These are phyloP conservation scores for Tinamus major DNA, from an alignment of 2,797 vertebrate genomes.

Conservation along the genomic window DNA sequence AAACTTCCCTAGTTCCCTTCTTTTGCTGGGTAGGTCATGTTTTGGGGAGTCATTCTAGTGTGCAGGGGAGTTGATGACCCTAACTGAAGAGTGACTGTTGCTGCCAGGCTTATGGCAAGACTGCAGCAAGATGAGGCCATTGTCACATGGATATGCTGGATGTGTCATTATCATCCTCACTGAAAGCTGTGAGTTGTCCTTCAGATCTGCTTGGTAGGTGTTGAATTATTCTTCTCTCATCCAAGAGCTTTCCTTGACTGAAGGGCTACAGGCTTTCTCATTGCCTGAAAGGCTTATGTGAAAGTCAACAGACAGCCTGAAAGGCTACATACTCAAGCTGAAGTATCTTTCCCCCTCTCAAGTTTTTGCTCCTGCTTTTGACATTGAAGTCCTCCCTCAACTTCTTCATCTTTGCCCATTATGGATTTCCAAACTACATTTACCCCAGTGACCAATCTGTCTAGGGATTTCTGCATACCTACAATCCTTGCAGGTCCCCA, in stretches of 20 bases:
- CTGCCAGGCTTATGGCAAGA: background rate
- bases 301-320: background rate
- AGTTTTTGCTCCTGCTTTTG: background rate
- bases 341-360: background rate
- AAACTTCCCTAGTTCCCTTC: background rate
- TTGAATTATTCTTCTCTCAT: background rate
- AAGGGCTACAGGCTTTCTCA: background rate
- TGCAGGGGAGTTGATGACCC: background rate
- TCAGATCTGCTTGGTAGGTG: background rate
- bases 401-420: background rate
- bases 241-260: background rate
- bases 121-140: background rate
- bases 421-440: background rate
- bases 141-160: background rate
- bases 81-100: background rate
- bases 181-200: background rate
- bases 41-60: background rate
- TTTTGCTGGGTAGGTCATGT: background rate
- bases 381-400: background rate
- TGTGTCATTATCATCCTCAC: background rate
- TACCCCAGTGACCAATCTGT: rapidly evolving
- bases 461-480: background rate
- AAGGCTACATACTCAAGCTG: background rate
- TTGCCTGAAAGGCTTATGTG: background rate
- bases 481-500: rapidly evolving